Evolutionary conservation across 2,797 vertebrate genomes (phyloP).

Genomic region (Mus minutoides): DNA sequence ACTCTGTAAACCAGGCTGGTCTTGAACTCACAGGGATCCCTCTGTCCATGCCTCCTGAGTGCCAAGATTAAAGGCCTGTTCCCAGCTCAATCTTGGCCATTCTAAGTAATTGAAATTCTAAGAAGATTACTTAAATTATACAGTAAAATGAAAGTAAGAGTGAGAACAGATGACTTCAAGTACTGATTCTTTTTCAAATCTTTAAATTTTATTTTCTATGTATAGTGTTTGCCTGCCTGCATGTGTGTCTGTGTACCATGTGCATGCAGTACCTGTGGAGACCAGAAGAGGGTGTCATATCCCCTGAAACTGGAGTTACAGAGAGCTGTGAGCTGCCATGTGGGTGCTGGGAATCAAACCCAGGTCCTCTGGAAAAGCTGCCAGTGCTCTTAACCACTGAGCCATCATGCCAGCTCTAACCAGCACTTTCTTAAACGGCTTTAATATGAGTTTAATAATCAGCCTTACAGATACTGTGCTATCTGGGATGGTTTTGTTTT

Average conservation of each 20-base stretch:
- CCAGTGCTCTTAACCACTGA: background rate
- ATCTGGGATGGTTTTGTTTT: slow-evolving; percentile 12
- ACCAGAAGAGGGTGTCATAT: background rate
- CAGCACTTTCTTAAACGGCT: slow-evolving; percentile 9
- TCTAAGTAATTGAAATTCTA: background rate
- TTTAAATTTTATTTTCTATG: background rate
- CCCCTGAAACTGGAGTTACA: background rate
- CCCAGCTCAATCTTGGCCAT: background rate
- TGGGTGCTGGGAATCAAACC: background rate
- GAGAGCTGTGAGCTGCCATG: background rate
- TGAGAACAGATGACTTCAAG: background rate
- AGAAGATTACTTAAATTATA: background rate
- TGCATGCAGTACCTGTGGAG: background rate
- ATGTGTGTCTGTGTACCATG: background rate
- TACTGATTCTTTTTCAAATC: background rate
- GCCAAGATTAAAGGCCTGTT: background rate
- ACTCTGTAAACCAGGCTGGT: background rate
- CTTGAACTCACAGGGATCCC: background rate
- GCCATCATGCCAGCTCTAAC: background rate
- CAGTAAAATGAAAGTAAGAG: background rate
- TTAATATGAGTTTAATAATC: slow-evolving; percentile 27
- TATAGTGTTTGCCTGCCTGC: background rate
- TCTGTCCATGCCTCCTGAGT: background rate
- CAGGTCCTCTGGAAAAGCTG: background rate
- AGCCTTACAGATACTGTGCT: slow-evolving; percentile 1